phyloP scores from a whole-genome alignment of 2,888 invertebrate species.

The Bugula neritina region DNA sequence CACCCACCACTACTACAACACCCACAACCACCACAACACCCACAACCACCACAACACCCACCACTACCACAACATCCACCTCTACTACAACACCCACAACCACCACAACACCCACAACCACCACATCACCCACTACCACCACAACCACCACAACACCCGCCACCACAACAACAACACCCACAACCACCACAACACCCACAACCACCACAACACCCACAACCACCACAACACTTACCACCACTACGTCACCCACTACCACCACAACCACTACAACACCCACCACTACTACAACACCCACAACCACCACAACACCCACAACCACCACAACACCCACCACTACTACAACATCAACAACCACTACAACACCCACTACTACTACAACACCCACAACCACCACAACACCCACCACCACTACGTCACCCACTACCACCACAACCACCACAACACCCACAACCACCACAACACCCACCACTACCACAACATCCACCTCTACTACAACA shows the following conservation, averaged over 20 bases:
- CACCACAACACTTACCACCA: not conserved
- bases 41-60: not conserved
- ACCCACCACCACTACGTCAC: too few species aligned
- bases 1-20: conserved; percentile 13
- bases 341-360: not conserved
- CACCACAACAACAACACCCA: not conserved
- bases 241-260: not conserved
- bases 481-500: not conserved
- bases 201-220: not conserved
- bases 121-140: not conserved
- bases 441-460: not conserved
- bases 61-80: not conserved
- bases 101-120: not conserved
- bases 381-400: not conserved
- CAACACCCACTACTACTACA: not conserved
- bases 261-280: not conserved
- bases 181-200: not conserved
- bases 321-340: not conserved
- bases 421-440: not conserved
- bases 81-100: conserved; percentile 9
- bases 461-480: not conserved
- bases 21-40: not conserved
- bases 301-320: not conserved
- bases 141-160: not conserved
- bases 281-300: not conserved